Evolutionary conservation across 2,888 invertebrate genomes (phyloP).

Genomic region (Epistrophella euchroma): DNA sequence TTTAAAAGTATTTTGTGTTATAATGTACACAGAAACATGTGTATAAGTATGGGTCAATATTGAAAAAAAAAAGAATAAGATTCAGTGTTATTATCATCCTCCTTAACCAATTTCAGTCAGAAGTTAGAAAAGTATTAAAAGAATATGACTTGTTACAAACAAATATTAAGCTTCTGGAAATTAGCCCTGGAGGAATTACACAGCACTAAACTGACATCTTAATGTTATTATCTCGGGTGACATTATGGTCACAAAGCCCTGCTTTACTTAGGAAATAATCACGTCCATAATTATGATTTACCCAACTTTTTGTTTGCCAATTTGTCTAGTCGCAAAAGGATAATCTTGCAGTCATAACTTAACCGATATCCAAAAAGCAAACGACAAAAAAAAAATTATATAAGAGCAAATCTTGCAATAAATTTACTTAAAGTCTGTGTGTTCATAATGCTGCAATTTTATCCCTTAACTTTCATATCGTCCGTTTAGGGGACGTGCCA

Average conservation of each 20-base stretch:
- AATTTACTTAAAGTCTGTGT: slow-evolving; percentile 71
- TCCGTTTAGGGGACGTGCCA: slow-evolving; percentile 62
- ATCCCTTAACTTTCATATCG: slow-evolving; percentile 17
- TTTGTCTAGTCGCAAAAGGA: slow-evolving; percentile 74
- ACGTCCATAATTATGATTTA: slow-evolving; percentile 75
- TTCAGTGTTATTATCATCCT: no score
- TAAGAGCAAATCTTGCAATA: slow-evolving; percentile 60
- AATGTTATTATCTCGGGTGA: slow-evolving; percentile 52
- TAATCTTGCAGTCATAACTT: slow-evolving; percentile 69
- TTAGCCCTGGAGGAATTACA: slow-evolving; percentile 39
- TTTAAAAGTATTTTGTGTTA: no score
- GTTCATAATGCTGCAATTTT: slow-evolving; percentile 51
- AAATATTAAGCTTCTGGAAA: slow-evolving; percentile 9
- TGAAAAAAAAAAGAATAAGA: no score
- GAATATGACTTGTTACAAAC: not conserved
- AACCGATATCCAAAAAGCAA: slow-evolving; percentile 62
- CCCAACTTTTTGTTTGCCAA: slow-evolving; percentile 72
- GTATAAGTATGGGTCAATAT: no score
- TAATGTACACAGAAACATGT: no score
- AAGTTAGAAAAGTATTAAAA: no score
- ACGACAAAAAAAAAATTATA: slow-evolving; percentile 38
- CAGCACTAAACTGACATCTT: slow-evolving; percentile 38
- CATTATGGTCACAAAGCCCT: slow-evolving; percentile 56
- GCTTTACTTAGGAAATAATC: slow-evolving; percentile 67
- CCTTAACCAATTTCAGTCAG: no score